Evolutionary conservation across 2,888 invertebrate species (phyloP).

Genomic region (Caenorhabditis macrosperma): DNA sequence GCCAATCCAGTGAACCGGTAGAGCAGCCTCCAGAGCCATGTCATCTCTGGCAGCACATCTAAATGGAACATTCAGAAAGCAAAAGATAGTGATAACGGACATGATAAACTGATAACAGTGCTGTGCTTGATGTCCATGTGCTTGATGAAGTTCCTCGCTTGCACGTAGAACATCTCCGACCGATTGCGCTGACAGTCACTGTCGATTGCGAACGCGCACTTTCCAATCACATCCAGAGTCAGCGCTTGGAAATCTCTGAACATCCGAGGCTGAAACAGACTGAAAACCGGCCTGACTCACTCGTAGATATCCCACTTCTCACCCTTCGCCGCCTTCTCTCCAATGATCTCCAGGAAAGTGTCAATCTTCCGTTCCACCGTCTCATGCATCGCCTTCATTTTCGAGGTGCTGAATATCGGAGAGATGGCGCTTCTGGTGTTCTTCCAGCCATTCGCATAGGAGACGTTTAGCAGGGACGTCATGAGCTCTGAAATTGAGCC

Average conservation of each 20-base stretch:
- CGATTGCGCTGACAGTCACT: constrained; percentile 65
- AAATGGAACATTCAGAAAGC: too few relatives aligned
- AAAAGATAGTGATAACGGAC: too few relatives aligned
- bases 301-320: constrained; percentile 69
- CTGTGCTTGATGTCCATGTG: constrained; percentile 27
- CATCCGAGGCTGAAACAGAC: too few relatives aligned
- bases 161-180: constrained; percentile 64
- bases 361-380: constrained; percentile 61
- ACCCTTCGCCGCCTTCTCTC: constrained; percentile 48
- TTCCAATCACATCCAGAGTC: too few relatives aligned
- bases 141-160: constrained; percentile 23
- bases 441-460: constrained; percentile 44
- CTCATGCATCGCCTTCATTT: constrained; percentile 65
- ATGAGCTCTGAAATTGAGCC: constrained; percentile 38
- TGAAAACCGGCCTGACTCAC: too few relatives aligned
- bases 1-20: constrained; percentile 49
- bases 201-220: constrained; percentile 71
- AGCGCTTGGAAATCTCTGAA: constrained; percentile 78
- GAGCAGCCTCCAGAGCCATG: constrained; percentile 52
- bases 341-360: constrained; percentile 61
- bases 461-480: constrained; percentile 16
- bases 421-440: constrained; percentile 31
- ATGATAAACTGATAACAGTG: constrained; percentile 9
- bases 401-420: constrained; percentile 51
- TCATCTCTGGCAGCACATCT: constrained; percentile 62